phyloP scores from a whole-genome alignment of 2,888 invertebrate genomes.

The Antheraea yamamai region DNA sequence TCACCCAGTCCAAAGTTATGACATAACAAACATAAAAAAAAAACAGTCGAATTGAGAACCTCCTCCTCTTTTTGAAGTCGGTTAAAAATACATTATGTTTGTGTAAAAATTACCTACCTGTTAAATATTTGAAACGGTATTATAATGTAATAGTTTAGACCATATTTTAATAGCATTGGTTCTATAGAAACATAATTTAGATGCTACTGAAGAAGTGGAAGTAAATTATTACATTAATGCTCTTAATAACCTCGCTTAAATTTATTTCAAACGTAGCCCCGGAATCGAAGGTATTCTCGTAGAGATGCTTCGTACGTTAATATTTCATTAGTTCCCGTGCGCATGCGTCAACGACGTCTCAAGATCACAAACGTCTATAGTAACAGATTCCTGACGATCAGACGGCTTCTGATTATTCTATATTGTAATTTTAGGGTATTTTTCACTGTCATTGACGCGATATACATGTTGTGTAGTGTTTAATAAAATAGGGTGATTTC shows the following conservation, averaged over 20 bases:
- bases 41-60: too few species aligned
- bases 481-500: too few species aligned
- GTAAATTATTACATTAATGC: not conserved
- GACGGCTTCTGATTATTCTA: not conserved
- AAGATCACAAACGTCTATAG: conserved; percentile 17
- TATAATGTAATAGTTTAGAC: not conserved
- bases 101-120: not conserved
- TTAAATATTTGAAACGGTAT: not conserved
- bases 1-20: too few species aligned
- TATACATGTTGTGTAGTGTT: not conserved
- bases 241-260: not conserved
- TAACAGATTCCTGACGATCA: not conserved
- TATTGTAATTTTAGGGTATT: not conserved
- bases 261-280: not conserved
- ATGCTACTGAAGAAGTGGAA: not conserved
- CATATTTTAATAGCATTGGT: not conserved
- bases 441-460: not conserved
- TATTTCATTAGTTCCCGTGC: conserved; percentile 44
- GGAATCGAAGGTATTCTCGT: conserved; percentile 17
- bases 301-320: conserved; percentile 31
- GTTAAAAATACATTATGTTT: too few species aligned
- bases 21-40: too few species aligned
- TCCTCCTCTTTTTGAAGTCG: too few species aligned
- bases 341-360: conserved; percentile 39
- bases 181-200: not conserved